phyloP scores from a whole-genome alignment of 2,797 vertebrate genomes.

The Gymnoscopelus microlampas region DNA sequence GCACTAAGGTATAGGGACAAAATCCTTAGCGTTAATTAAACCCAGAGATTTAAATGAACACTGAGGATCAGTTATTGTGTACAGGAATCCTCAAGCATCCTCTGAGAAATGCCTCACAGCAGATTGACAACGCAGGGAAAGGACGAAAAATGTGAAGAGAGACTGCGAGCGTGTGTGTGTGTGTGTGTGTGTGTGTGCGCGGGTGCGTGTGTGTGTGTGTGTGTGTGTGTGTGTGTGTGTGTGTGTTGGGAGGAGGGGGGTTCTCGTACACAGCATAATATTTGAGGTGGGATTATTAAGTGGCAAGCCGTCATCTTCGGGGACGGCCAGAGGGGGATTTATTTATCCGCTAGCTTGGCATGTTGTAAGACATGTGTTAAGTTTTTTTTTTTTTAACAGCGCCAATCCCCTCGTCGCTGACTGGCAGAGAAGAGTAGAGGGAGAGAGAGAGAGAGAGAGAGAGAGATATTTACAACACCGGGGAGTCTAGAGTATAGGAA shows the following conservation, averaged over 20 bases:
- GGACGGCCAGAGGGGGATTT: conserved; percentile 8
- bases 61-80: too few relatives aligned
- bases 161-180: conserved; percentile 6
- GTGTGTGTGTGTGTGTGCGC: conserved; percentile 16
- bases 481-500: conserved; percentile 8
- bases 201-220: neutral
- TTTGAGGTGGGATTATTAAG: conserved; percentile 51
- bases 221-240: neutral
- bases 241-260: neutral
- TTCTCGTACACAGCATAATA: conserved; percentile 16
- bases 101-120: too few relatives aligned
- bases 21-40: too few relatives aligned
- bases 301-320: conserved; percentile 20
- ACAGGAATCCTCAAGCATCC: too few relatives aligned
- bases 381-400: conserved; percentile 25
- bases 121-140: conserved; percentile 1
- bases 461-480: conserved; percentile 46
- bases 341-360: conserved; percentile 40
- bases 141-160: neutral
- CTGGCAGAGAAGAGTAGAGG: conserved; percentile 57
- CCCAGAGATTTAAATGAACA: too few relatives aligned
- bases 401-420: conserved; percentile 58
- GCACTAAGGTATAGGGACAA: too few relatives aligned
- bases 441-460: conserved; percentile 28
- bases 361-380: conserved; percentile 51